Conservation (phyloP, 2,797 vertebrate genomes). For the Garrulus glandarius region DNA sequence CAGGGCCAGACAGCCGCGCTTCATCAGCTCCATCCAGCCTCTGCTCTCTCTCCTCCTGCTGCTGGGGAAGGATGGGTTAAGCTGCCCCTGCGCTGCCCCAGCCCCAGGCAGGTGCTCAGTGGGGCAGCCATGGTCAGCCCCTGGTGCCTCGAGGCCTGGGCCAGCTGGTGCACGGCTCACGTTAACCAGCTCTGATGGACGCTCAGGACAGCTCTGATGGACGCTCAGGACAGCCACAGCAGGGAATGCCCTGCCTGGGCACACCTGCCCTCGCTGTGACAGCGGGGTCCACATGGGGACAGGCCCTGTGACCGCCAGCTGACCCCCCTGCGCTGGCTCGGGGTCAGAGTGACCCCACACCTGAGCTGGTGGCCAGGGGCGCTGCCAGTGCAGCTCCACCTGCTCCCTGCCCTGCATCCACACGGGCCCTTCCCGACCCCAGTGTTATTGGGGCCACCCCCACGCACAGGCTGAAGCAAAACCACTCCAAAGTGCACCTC, state of each 20-base stretch:
- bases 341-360: background rate
- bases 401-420: background rate
- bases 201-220: background rate
- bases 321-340: background rate
- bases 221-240: background rate
- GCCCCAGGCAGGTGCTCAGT: background rate
- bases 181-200: background rate
- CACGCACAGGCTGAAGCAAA: background rate
- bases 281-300: rapidly evolving
- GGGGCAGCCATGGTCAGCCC: background rate
- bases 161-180: background rate
- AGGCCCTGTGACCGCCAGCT: background rate
- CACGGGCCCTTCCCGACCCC: rapidly evolving
- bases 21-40: background rate
- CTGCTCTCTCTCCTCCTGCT: background rate
- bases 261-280: background rate
- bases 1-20: background rate
- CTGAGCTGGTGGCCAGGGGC: background rate
- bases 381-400: background rate
- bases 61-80: rapidly evolving
- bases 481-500: background rate
- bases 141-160: rapidly evolving
- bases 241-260: background rate
- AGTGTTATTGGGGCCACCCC: rapidly evolving
- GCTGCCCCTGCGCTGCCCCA: rapidly evolving